Base-by-base conservation (phyloP, 1,140 invertebrate genomes). In the Drosophila subobscura region DNA sequence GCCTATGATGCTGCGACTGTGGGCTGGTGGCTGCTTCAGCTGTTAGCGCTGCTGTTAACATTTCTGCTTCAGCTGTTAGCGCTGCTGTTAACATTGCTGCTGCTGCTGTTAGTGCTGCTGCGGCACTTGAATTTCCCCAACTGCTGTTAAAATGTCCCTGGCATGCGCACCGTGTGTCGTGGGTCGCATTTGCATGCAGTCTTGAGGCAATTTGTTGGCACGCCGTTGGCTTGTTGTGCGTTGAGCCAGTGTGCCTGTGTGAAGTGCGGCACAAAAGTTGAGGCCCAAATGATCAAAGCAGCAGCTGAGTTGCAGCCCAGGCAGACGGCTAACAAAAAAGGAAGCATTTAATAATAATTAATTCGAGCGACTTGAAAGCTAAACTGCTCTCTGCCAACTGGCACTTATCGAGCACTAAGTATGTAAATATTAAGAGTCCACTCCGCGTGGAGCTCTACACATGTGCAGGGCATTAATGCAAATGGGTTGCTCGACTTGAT, bases 61-160 rank as follows among this genome's bases (percentile, higher is more conserved):
- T 40, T 52, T 51, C 51, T 72, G 73, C 29, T 47, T 37, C 33
- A 37, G 68, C 47, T 58, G 7, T 22, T 27, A 37, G 25, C 53
- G 29, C 23, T 49, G 60, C 51, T 58, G 33, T 25, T 57, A 61
- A 22, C 73, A 65, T 40, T 44, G 54, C 22, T 63, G 49, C 23
- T 55, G 45, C 10, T 58, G 52, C 10, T 58, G 46, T 25, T 57
- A 29, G 10, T 1, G n/a, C 33, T 81, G 66, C 67, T 67, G 61
- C 72, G 77, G 66, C 66, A 68, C 54, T 73, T 58, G 63, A 84
- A 85, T 85, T 79, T 85, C 81, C 81, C 70, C 0, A 20, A 20
- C 16, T 2, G 10, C 68, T 85, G 81, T 85, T 85, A 86, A 85
- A 85, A 85, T 81, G 77, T 85, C 81, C 81, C 83, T 77, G 81